phyloP scores from a whole-genome alignment of 2,888 invertebrate genomes.

The Mayetiola destructor region DNA sequence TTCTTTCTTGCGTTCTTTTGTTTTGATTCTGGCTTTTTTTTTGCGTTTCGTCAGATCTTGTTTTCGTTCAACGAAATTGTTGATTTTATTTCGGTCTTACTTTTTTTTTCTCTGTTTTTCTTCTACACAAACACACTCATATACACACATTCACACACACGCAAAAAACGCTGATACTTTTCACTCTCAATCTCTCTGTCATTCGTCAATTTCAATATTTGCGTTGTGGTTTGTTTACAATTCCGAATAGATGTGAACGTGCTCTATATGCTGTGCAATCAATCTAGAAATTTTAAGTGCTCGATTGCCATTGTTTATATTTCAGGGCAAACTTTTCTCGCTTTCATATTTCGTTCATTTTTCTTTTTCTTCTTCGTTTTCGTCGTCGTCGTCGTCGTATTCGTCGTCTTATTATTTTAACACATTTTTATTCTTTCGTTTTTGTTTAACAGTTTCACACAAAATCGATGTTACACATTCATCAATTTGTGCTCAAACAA shows the following conservation, averaged over 20 bases:
- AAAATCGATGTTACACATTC: too few relatives aligned
- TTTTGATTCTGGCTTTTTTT: too few relatives aligned
- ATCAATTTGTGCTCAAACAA: too few relatives aligned
- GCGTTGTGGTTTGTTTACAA: slow-evolving; percentile 5
- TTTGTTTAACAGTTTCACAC: too few relatives aligned
- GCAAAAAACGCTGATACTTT: background rate
- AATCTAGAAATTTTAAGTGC: slow-evolving; percentile 10
- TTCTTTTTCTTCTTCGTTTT: background rate
- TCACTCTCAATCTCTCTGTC: background rate
- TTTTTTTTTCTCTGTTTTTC: background rate
- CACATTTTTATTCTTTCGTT: too few relatives aligned
- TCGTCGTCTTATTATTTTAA: too few relatives aligned
- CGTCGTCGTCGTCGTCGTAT: too few relatives aligned
- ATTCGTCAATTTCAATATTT: slow-evolving; percentile 10
- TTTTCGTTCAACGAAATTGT: too few relatives aligned
- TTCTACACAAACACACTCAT: background rate
- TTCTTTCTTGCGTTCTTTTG: too few relatives aligned
- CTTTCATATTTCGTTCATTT: background rate
- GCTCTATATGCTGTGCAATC: slow-evolving; percentile 9
- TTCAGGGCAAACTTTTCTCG: background rate
- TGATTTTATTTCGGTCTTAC: too few relatives aligned
- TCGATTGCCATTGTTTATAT: slow-evolving; percentile 6
- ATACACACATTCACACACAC: too few relatives aligned
- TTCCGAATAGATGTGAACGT: background rate
- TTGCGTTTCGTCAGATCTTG: too few relatives aligned